These are phyloP conservation scores for Anhinga anhinga DNA, from an alignment of 2,113 vertebrate genomes.

Conservation along the genomic window DNA sequence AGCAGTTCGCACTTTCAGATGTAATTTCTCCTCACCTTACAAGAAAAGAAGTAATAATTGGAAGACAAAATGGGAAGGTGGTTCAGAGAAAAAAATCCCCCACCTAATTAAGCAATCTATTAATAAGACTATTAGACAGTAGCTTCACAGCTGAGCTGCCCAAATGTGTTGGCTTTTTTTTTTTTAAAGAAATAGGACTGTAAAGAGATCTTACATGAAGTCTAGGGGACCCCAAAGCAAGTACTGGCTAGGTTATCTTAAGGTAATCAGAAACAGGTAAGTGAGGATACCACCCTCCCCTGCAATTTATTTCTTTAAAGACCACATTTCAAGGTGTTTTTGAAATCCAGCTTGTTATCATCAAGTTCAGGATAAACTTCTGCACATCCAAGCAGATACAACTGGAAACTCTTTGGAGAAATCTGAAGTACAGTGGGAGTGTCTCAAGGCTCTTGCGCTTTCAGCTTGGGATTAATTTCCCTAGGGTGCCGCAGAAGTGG, in stretches of 20 bases:
- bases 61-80: background rate
- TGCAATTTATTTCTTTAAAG: background rate
- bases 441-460: background rate
- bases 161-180: background rate
- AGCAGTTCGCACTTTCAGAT: background rate
- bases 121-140: background rate
- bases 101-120: constrained; percentile 24
- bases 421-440: background rate
- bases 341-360: background rate
- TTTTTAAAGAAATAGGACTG: background rate
- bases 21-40: background rate
- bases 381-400: background rate
- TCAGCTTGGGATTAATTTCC: background rate
- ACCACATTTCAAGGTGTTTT: background rate
- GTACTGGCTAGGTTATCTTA: background rate
- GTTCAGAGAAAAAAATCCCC: background rate
- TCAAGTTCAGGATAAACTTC: background rate
- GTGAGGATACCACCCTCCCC: background rate
- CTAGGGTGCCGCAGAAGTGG: background rate
- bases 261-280: background rate
- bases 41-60: background rate
- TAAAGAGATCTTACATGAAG: background rate
- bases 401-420: background rate
- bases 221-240: background rate
- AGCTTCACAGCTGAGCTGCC: background rate